phyloP scores from a whole-genome alignment of 2,888 invertebrate genomes.

The Leptinotarsa tumamoca region DNA sequence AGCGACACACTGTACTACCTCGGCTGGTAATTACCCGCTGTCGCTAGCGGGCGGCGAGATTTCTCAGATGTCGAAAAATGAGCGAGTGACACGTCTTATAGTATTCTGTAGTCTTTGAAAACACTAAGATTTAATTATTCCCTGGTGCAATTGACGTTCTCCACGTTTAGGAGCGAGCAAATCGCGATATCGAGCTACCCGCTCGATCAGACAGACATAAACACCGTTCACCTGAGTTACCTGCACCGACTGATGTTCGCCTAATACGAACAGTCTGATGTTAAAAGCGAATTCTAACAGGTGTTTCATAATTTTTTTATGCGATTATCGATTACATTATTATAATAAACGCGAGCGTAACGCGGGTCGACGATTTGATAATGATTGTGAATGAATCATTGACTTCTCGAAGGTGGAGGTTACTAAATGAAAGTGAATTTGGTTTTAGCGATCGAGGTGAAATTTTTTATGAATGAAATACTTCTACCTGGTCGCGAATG shows the following conservation, averaged over 20 bases:
- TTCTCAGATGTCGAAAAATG: too few relatives aligned
- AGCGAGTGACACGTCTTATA: too few relatives aligned
- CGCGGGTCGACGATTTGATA: constrained; percentile 3
- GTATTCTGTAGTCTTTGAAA: too few relatives aligned
- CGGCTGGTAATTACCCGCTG: too few relatives aligned
- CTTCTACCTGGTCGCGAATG: constrained; percentile 20
- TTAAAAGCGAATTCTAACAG: constrained; percentile 66
- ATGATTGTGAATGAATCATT: constrained; percentile 17
- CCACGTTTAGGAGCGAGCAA: constrained; percentile 50
- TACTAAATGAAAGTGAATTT: constrained; percentile 44
- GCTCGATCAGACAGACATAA: constrained; percentile 39
- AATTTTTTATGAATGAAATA: constrained; percentile 40
- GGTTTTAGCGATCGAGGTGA: constrained; percentile 35
- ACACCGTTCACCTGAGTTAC: constrained; percentile 34
- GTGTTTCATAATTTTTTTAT: constrained; percentile 59
- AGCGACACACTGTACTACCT: too few relatives aligned
- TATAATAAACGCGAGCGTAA: background rate
- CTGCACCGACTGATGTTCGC: constrained; percentile 53
- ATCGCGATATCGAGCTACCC: constrained; percentile 38
- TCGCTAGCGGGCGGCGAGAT: too few relatives aligned
- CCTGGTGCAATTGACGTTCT: constrained; percentile 45
- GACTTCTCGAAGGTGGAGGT: constrained; percentile 29
- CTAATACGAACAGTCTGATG: constrained; percentile 58
- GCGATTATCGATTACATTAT: constrained; percentile 37
- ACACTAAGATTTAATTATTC: background rate